A percentile compares a stretch with the other conserved stretches of the same genome.
These are phyloP conservation scores for Phylloscopus trochilus DNA, from an alignment of 2,113 vertebrate species.

Conservation along the genomic window DNA sequence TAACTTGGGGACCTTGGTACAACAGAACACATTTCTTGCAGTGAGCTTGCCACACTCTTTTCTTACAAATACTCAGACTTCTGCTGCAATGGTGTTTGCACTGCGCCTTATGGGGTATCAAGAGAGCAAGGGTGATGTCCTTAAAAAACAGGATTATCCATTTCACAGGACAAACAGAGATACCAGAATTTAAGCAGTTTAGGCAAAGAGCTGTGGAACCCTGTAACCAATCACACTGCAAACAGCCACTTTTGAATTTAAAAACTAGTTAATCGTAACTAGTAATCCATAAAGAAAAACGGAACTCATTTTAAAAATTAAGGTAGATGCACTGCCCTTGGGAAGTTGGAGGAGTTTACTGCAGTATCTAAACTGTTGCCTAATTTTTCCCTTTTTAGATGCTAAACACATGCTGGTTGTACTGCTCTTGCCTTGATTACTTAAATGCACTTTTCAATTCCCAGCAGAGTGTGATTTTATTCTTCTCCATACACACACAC, in stretches of 20 bases:
- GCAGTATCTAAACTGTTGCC: neutral
- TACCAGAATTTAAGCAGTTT: neutral
- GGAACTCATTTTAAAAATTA: neutral
- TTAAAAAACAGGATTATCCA: conserved; percentile 9
- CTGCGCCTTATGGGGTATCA: neutral
- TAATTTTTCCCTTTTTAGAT: neutral
- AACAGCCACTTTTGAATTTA: neutral
- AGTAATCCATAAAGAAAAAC: neutral
- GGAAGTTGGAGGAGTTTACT: neutral
- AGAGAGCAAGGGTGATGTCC: conserved; percentile 20
- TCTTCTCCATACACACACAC: neutral
- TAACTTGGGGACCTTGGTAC: neutral
- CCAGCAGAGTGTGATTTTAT: neutral
- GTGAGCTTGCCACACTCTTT: neutral
- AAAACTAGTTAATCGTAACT: neutral
- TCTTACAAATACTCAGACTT: neutral
- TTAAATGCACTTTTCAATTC: neutral
- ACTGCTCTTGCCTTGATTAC: neutral
- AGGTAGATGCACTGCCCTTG: neutral
- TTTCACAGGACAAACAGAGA: neutral
- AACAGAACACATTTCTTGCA: neutral
- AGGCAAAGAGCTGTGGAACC: neutral
- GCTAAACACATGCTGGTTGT: neutral
- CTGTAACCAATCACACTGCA: neutral
- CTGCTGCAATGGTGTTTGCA: neutral